phyloP scores from a whole-genome alignment of 2,888 invertebrate genomes.

The Prosopocoilus inquinatus region DNA sequence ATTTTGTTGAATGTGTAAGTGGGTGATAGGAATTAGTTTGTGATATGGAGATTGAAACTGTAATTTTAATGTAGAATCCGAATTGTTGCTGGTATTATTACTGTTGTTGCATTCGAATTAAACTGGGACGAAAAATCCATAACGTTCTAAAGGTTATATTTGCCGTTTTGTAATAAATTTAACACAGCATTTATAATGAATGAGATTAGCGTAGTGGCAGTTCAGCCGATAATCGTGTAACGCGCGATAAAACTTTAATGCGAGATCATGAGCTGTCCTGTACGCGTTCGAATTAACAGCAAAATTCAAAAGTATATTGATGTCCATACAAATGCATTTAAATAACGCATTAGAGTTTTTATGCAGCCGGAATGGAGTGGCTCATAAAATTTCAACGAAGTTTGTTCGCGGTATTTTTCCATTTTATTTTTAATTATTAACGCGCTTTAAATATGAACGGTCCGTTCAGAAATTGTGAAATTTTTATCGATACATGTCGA shows the following conservation, averaged over 20 bases:
- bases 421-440: slow-evolving; percentile 32
- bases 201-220: slow-evolving; percentile 28
- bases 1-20: too few relatives aligned
- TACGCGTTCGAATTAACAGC: slow-evolving; percentile 29
- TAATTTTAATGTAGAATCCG: too few relatives aligned
- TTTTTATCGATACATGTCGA: slow-evolving; percentile 34
- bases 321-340: slow-evolving; percentile 31
- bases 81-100: too few relatives aligned
- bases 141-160: too few relatives aligned
- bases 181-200: slow-evolving; percentile 30
- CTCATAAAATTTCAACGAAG: slow-evolving; percentile 23
- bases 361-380: slow-evolving; percentile 10
- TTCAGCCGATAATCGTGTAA: slow-evolving; percentile 23
- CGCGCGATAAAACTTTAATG: slow-evolving; percentile 32
- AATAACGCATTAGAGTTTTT: slow-evolving; percentile 28
- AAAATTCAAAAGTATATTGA: slow-evolving; percentile 31
- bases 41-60: too few relatives aligned
- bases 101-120: too few relatives aligned
- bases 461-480: slow-evolving; percentile 22
- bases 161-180: too few relatives aligned
- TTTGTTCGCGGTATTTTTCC: slow-evolving; percentile 29
- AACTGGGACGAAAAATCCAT: too few relatives aligned
- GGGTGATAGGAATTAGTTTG: too few relatives aligned
- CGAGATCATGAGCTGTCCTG: slow-evolving; percentile 23
- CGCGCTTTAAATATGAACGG: slow-evolving; percentile 20